These are phyloP conservation scores for Hirudinaria manillensis DNA, from an alignment of 2,888 invertebrate genomes.

Conservation along the genomic window DNA sequence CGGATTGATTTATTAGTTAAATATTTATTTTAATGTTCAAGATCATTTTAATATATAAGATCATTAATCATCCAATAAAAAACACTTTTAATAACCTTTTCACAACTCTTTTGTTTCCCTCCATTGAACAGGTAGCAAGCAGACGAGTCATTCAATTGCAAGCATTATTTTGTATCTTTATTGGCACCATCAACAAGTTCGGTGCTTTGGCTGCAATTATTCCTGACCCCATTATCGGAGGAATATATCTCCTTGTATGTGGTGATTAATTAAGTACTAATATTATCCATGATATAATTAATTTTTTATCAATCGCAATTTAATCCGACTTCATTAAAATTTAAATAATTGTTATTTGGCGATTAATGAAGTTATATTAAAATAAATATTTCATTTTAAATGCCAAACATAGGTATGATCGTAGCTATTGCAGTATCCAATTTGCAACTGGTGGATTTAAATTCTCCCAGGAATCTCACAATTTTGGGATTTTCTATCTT, in stretches of 20 bases:
- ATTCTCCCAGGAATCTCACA: conserved; percentile 78
- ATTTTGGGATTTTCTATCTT: conserved; percentile 81
- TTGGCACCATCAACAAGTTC: conserved; percentile 56
- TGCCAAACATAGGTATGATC: conserved; percentile 46
- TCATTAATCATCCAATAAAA: too few species aligned
- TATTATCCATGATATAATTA: too few species aligned
- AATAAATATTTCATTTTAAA: not conserved
- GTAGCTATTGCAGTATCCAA: conserved; percentile 50
- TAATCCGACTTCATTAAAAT: too few species aligned
- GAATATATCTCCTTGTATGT: conserved; percentile 50
- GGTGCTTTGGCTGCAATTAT: conserved; percentile 56
- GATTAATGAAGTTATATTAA: not conserved
- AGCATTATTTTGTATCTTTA: conserved; percentile 48
- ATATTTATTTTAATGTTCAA: too few species aligned
- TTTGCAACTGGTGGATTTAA: conserved; percentile 63
- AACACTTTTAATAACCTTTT: too few species aligned
- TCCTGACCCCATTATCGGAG: conserved; percentile 56
- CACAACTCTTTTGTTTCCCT: too few species aligned
- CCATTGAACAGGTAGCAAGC: conserved; percentile 46
- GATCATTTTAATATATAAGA: too few species aligned
- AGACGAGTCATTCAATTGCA: conserved; percentile 50
- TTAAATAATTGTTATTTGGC: too few species aligned
- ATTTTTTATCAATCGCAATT: too few species aligned
- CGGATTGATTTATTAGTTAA: too few species aligned
- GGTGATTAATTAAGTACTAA: conserved; percentile 40